These are phyloP conservation scores for Miltochrista miniata DNA, from an alignment of 2,888 invertebrate genomes.

Conservation along the genomic window DNA sequence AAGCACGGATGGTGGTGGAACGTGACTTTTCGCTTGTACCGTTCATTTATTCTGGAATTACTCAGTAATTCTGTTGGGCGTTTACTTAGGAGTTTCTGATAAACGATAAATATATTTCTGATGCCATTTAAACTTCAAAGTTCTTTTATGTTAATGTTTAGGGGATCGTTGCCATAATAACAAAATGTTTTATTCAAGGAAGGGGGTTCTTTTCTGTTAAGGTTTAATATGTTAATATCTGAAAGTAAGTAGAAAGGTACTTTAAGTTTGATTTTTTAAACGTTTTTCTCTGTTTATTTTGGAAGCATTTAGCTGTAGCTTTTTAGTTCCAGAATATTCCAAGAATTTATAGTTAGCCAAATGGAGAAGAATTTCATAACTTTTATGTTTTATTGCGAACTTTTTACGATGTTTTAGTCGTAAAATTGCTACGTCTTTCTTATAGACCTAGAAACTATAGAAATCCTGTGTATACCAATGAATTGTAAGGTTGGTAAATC, in stretches of 20 bases:
- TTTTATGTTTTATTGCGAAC: constrained; percentile 20
- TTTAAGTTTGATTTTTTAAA: constrained; percentile 11
- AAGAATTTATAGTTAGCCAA: not conserved
- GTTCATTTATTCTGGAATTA: constrained; percentile 30
- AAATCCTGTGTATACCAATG: too few relatives aligned
- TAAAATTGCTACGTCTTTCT: not conserved
- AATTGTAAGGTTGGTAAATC: too few relatives aligned
- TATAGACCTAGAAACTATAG: too few relatives aligned
- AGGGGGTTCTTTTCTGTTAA: not conserved
- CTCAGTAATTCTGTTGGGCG: constrained; percentile 27
- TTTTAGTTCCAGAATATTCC: constrained; percentile 14
- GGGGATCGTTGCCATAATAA: not conserved
- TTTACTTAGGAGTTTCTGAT: constrained; percentile 31
- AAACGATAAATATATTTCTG: constrained; percentile 28
- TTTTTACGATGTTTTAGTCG: constrained; percentile 27
- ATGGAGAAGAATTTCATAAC: too few relatives aligned
- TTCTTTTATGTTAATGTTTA: not conserved
- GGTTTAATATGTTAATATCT: constrained; percentile 6
- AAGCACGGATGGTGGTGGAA: constrained; percentile 33
- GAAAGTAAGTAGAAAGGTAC: not conserved
- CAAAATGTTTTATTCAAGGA: constrained; percentile 3
- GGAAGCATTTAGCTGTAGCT: constrained; percentile 9
- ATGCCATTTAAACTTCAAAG: not conserved
- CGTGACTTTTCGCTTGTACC: constrained; percentile 40
- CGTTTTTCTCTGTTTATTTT: constrained; percentile 13